Conservation (phyloP, 2,113 vertebrate genomes). For the Phalacrocorax pelagicus region DNA sequence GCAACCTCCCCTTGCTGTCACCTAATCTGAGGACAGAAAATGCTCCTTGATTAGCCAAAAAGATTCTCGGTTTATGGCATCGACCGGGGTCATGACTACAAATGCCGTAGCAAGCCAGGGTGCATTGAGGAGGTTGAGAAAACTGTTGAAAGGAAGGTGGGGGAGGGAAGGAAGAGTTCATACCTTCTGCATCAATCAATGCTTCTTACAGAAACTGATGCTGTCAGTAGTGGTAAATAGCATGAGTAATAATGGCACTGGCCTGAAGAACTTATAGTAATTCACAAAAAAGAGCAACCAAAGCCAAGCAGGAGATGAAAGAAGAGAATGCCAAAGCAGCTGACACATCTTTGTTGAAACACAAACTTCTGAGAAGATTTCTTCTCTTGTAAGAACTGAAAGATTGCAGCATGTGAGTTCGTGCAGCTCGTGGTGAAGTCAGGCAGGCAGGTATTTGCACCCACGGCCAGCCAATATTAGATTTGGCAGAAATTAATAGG, state of each 20-base stretch:
- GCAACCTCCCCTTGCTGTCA: neutral
- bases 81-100: neutral
- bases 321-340: neutral
- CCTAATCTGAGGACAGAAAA: neutral
- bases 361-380: neutral
- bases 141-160: neutral
- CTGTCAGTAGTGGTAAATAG: neutral
- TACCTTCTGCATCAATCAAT: constrained; percentile 41
- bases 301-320: neutral
- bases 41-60: neutral
- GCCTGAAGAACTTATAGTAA: neutral
- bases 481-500: rapidly evolving
- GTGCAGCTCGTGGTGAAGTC: neutral
- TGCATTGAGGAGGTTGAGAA: neutral
- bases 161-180: constrained; percentile 27
- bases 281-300: neutral
- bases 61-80: rapidly evolving
- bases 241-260: neutral
- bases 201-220: constrained; percentile 55
- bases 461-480: rapidly evolving
- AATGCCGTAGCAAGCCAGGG: rapidly evolving
- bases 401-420: neutral
- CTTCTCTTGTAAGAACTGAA: neutral
- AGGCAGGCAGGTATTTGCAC: neutral
- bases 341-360: neutral